Evolutionary conservation across 64 coral and sea anemone genomes (phyloP), one percentile per base, ranked within the genome.

Genomic region (Pachyseris speciosa): DNA sequence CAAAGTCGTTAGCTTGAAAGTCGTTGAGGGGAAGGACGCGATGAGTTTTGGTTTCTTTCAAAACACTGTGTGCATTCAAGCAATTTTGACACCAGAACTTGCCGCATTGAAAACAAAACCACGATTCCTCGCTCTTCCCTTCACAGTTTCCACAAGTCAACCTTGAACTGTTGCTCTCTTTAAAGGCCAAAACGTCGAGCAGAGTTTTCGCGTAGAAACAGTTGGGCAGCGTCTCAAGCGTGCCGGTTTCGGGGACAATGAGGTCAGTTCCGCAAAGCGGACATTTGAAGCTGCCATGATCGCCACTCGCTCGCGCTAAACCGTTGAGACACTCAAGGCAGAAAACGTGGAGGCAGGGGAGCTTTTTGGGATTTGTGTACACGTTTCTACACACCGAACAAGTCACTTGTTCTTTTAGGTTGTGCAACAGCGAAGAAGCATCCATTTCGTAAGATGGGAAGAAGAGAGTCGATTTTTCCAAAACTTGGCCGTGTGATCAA

Each of bases 331-430:
- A 96, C 9, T 64, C 63, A 64, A 87, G 84, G 31, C 94, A 96
- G 31, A 96, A 90, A 22, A 80, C 85, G 13, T 96, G 94, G 68
- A 93, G 70, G 37, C 94, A 96, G 38, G 79, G 94, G 38, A 96
- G 38, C 24, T 63, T 74, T 51, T 93, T 96, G 45, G 94, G 94
- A 31, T 93, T 84, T 78, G 74, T 90, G 52, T 93, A 96, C 36
- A 84, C 22, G 37, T 86, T 70, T n/a, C 59, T 33, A 93, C 94
- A 96, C 29, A 90, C 30, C 60, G 78, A 37, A 44, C 94, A 96
- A 49, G 94, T 96, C 17, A 93, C 33, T 64, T 73, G 69, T 61
- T 96, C 79, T 30, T 74, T 84, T 3, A 92, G 61, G 19, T 37
- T 81, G 2, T 41, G 53, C 32, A 20, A 40, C 11, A 24, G 77